Conservation (phyloP, 2,888 invertebrate genomes). For the Glaucopsyche alexis region DNA sequence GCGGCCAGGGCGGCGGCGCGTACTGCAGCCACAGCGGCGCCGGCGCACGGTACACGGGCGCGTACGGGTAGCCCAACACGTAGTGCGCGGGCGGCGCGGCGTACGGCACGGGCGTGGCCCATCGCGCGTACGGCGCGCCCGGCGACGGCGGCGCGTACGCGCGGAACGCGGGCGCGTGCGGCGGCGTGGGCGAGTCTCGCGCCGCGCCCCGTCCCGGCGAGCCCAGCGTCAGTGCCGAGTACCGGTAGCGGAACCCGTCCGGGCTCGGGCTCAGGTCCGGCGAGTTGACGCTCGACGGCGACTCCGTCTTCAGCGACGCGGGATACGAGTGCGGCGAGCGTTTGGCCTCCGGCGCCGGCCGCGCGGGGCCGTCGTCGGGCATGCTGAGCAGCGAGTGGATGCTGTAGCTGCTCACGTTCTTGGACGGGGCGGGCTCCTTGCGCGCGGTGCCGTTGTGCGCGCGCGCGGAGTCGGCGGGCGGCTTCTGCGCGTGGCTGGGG, state of each 20-base stretch:
- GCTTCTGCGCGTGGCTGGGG: slow-evolving; percentile 54
- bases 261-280: slow-evolving; percentile 71
- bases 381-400: slow-evolving; percentile 90
- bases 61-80: slow-evolving; percentile 68
- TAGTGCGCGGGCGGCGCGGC: slow-evolving; percentile 55
- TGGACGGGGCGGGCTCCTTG: slow-evolving; percentile 55
- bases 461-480: slow-evolving; percentile 47
- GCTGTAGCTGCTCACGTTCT: slow-evolving; percentile 87
- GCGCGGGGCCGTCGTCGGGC: slow-evolving; percentile 70
- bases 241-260: slow-evolving; percentile 65
- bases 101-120: slow-evolving; percentile 37
- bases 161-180: slow-evolving; percentile 45
- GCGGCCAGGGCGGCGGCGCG: slow-evolving; percentile 71
- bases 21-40: slow-evolving; percentile 74
- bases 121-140: slow-evolving; percentile 48
- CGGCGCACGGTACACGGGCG: slow-evolving; percentile 59
- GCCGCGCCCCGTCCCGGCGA: slow-evolving; percentile 57
- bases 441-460: slow-evolving; percentile 55
- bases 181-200: slow-evolving; percentile 64
- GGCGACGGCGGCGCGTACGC: slow-evolving; percentile 45
- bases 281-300: slow-evolving; percentile 63
- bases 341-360: slow-evolving; percentile 64
- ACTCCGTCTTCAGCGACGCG: slow-evolving; percentile 63
- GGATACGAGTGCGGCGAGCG: slow-evolving; percentile 54
- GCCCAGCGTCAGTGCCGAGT: slow-evolving; percentile 56